Percentiles rank a stretch among this genome's conserved stretches.
phyloP scores from a whole-genome alignment of 2,888 invertebrate genomes.

The Folsomia candida region DNA sequence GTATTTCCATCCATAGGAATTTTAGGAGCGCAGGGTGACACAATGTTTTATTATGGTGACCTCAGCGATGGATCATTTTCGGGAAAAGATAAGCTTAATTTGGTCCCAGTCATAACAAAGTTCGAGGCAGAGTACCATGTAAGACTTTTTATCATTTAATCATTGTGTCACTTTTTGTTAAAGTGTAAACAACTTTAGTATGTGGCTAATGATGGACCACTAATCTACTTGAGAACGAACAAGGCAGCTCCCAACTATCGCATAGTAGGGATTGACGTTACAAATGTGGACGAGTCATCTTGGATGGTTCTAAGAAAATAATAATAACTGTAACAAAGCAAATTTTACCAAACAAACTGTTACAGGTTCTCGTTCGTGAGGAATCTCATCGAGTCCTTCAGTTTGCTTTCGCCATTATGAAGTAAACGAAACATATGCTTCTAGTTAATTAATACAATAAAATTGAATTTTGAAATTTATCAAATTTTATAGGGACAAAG shows the following conservation, averaged over 20 bases:
- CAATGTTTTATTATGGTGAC: slow-evolving; percentile 79
- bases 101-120: slow-evolving; percentile 78
- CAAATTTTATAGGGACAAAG: slow-evolving; percentile 70
- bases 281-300: too few species aligned
- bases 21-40: slow-evolving; percentile 83
- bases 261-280: slow-evolving; percentile 77
- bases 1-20: slow-evolving; percentile 73
- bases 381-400: too few species aligned
- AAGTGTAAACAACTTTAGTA: too few species aligned
- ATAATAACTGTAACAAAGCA: too few species aligned
- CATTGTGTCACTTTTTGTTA: too few species aligned
- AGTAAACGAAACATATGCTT: too few species aligned
- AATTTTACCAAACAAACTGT: too few species aligned
- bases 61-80: slow-evolving; percentile 58
- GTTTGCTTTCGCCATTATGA: too few species aligned
- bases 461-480: too few species aligned
- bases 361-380: too few species aligned
- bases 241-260: slow-evolving; percentile 88
- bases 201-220: slow-evolving; percentile 78
- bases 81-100: slow-evolving; percentile 54
- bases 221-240: slow-evolving; percentile 78
- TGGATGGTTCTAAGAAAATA: too few species aligned
- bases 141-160: slow-evolving; percentile 51
- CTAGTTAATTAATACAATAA: too few species aligned
- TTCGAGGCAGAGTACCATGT: slow-evolving; percentile 93